A percentile compares a stretch with the other conserved stretches of the same genome.
phyloP scores from a whole-genome alignment of 2,797 vertebrate species.

The Lophius americanus region DNA sequence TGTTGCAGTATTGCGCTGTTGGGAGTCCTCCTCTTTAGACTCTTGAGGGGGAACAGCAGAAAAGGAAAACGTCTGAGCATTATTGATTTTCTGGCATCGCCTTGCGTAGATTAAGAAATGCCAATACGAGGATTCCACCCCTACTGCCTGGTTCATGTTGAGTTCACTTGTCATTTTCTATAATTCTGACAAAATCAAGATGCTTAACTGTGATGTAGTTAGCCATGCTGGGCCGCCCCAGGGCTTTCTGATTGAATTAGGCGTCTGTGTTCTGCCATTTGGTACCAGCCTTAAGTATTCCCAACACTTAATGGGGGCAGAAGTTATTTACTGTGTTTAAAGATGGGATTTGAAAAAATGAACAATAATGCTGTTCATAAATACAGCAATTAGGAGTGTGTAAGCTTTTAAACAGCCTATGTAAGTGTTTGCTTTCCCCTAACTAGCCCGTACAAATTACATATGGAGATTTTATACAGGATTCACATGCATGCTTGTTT shows the following conservation, averaged over 20 bases:
- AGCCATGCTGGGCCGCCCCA: conserved; percentile 64
- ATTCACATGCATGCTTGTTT: background rate
- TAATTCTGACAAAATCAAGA: conserved; percentile 84
- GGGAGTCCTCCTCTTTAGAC: conserved; percentile 27
- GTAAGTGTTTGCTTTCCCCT: conserved; percentile 31
- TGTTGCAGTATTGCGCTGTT: conserved; percentile 21
- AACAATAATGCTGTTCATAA: conserved; percentile 49
- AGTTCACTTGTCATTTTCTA: conserved; percentile 87
- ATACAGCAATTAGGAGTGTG: conserved; percentile 43
- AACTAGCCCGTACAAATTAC: conserved; percentile 6
- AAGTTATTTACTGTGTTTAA: conserved; percentile 70
- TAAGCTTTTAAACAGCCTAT: conserved; percentile 19
- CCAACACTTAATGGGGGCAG: conserved; percentile 68
- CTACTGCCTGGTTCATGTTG: conserved; percentile 75
- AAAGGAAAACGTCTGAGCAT: conserved; percentile 41
- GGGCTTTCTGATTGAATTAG: conserved; percentile 81
- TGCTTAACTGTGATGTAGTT: conserved; percentile 79
- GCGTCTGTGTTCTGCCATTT: conserved; percentile 73
- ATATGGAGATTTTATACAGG: conserved; percentile 21
- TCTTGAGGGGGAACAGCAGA: conserved; percentile 31
- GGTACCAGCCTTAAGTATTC: conserved; percentile 70
- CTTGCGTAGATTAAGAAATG: conserved; percentile 77
- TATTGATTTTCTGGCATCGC: conserved; percentile 80
- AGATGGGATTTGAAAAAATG: conserved; percentile 42
- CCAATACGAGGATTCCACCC: conserved; percentile 79